Evolutionary conservation across 1,140 invertebrate genomes (phyloP).

Genomic region (Lepidurus apus): DNA sequence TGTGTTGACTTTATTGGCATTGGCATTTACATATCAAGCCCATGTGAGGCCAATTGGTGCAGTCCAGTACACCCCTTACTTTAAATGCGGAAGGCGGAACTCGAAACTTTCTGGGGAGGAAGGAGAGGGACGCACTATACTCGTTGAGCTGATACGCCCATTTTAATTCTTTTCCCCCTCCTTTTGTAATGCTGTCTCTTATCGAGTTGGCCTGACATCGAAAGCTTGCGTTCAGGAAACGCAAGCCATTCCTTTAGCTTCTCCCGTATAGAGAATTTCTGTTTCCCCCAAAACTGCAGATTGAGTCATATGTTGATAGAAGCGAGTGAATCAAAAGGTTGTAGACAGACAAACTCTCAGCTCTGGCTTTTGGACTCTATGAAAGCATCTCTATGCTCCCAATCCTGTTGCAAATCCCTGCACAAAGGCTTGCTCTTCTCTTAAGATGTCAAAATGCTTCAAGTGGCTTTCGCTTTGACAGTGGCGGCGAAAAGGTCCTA

Average conservation of each 20-base stretch:
- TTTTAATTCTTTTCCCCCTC: neutral
- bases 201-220: neutral
- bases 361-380: constrained; percentile 10
- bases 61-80: neutral
- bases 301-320: neutral
- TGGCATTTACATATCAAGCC: constrained; percentile 9
- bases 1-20: neutral
- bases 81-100: neutral
- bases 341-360: neutral
- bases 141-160: neutral
- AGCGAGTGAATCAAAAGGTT: neutral
- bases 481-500: neutral
- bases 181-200: neutral
- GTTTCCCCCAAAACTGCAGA: neutral
- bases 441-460: constrained; percentile 12
- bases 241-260: neutral
- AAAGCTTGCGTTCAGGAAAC: neutral
- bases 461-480: constrained; percentile 21
- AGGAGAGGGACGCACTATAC: neutral
- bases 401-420: constrained; percentile 2
- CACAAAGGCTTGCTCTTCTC: neutral
- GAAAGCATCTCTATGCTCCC: neutral
- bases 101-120: neutral
- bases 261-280: neutral
- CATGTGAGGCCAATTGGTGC: neutral